These are phyloP conservation scores for Calyptommatus sinebrachiatus DNA, from an alignment of 2,113 vertebrate genomes.

Conservation along the genomic window DNA sequence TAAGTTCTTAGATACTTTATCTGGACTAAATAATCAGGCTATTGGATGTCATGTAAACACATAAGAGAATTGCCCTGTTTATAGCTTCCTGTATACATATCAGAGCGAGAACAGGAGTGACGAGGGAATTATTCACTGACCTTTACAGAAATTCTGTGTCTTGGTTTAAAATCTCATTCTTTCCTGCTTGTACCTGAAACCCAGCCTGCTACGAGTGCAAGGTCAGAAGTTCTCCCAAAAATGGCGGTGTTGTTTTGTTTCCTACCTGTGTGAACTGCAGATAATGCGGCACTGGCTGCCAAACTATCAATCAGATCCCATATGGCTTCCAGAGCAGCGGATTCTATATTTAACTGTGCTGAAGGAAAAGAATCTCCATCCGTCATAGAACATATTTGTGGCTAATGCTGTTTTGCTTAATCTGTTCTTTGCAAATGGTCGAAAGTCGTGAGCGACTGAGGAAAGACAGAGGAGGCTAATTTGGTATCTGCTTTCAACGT, in stretches of 20 bases:
- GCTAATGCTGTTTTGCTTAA: neutral
- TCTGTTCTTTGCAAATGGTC: neutral
- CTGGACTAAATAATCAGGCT: neutral
- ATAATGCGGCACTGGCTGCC: neutral
- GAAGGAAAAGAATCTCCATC: neutral
- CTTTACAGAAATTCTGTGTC: slow-evolving; percentile 13
- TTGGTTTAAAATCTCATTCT: neutral
- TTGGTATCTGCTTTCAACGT: neutral
- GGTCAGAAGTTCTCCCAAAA: neutral
- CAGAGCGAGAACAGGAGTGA: slow-evolving; percentile 13
- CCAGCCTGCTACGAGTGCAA: neutral
- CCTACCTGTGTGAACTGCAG: neutral
- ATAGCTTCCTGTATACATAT: neutral
- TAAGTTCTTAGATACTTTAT: neutral
- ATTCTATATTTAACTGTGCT: slow-evolving; percentile 14
- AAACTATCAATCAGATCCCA: neutral
- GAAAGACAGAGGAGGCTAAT: neutral
- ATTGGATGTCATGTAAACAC: neutral
- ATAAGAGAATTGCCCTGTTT: neutral
- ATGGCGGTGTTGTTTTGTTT: neutral
- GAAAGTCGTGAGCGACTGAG: neutral
- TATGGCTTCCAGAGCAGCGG: neutral
- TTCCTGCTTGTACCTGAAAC: neutral
- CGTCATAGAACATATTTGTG: neutral
- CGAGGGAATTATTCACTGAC: slow-evolving; percentile 22